Evolutionary conservation across 2,797 vertebrate species (phyloP).

Genomic region (Merluccius polli): DNA sequence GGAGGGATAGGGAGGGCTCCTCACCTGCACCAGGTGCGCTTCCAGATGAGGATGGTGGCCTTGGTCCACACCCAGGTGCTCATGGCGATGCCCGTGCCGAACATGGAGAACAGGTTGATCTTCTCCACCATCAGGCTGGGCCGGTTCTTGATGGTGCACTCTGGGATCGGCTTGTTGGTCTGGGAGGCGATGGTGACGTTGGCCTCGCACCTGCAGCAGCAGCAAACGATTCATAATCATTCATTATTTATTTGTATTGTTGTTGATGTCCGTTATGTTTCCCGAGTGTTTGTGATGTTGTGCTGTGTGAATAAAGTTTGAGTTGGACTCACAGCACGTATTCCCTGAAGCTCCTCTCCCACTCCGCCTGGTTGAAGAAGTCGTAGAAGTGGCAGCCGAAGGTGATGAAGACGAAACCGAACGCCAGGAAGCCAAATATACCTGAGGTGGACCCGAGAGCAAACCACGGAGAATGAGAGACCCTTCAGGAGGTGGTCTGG

Average conservation of each 20-base stretch:
- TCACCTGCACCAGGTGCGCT: slow-evolving; percentile 96
- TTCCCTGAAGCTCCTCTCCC: slow-evolving; percentile 97
- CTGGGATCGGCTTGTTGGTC: slow-evolving; percentile 91
- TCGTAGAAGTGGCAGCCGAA: slow-evolving; percentile 98
- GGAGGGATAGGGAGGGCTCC: slow-evolving; percentile 13
- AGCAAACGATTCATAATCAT: background rate
- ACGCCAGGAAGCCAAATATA: slow-evolving; percentile 96
- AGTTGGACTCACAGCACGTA: slow-evolving; percentile 86
- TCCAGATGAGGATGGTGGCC: slow-evolving; percentile 98
- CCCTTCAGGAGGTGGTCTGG: too few relatives aligned
- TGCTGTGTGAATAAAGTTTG: too few relatives aligned
- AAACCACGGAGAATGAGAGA: background rate
- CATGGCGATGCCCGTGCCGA: slow-evolving; percentile 95
- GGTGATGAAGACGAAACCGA: slow-evolving; percentile 95
- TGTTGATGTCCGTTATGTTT: too few relatives aligned
- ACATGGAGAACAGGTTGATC: slow-evolving; percentile 98
- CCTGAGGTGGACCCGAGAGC: slow-evolving; percentile 66
- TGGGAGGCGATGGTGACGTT: slow-evolving; percentile 95
- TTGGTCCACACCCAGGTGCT: slow-evolving; percentile 99
- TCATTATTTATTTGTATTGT: background rate
- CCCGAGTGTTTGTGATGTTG: too few relatives aligned
- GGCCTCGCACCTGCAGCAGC: slow-evolving; percentile 86
- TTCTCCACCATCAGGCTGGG: slow-evolving; percentile 96
- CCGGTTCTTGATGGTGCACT: slow-evolving; percentile 96
- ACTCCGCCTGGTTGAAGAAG: slow-evolving; percentile 98